Evolutionary conservation across 37 sponge, comb jelly and placozoan species (phyloP).

Genomic region (Oopsacas minuta): DNA sequence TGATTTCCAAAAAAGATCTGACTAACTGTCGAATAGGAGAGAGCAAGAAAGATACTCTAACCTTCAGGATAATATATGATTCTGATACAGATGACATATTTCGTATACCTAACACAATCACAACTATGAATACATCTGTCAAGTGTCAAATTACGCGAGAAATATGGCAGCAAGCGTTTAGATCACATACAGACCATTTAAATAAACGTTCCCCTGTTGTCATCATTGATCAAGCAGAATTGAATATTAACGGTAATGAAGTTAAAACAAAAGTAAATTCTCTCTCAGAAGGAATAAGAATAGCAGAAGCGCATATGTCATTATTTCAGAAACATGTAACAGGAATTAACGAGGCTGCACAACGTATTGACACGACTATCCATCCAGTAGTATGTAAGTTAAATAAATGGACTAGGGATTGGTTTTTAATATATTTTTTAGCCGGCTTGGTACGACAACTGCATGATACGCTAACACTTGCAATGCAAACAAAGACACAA

Average conservation of each 20-base stretch:
- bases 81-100: not conserved
- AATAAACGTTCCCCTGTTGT: not conserved
- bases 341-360: not conserved
- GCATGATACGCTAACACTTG: not conserved
- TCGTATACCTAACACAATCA: not conserved
- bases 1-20: not conserved
- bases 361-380: not conserved
- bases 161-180: not conserved
- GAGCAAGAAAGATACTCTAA: not conserved
- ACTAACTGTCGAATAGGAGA: not conserved
- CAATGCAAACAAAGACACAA: not conserved
- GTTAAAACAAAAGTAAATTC: not conserved
- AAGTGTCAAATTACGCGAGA: not conserved
- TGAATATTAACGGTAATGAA: not conserved
- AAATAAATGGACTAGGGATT: not conserved
- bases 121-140: not conserved
- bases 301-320: not conserved
- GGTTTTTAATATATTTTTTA: not conserved
- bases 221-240: not conserved
- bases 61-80: not conserved
- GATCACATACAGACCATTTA: not conserved
- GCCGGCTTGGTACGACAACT: not conserved
- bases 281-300: not conserved
- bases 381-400: not conserved
- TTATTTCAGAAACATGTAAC: not conserved